phyloP scores from a whole-genome alignment of 2,797 vertebrate species.

The Megaceryle alcyon region DNA sequence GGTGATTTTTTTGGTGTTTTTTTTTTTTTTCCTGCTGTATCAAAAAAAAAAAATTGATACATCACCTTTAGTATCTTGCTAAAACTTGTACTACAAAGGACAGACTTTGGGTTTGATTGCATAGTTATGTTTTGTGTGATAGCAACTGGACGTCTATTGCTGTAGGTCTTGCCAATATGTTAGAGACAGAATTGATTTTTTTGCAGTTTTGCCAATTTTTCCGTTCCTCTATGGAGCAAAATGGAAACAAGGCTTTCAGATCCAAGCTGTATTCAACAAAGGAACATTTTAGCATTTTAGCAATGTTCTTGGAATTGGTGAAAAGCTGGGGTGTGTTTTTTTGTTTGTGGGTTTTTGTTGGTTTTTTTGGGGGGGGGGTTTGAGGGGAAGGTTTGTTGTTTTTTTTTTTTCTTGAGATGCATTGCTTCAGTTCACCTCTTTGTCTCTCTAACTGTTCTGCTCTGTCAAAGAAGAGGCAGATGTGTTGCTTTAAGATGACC shows the following conservation, averaged over 20 bases:
- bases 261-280: neutral
- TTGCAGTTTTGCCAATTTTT: neutral
- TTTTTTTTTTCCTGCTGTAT: rapidly evolving
- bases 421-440: neutral
- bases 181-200: neutral
- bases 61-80: neutral
- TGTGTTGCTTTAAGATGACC: neutral
- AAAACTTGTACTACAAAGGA: neutral
- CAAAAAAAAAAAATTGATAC: neutral
- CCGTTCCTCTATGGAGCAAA: neutral
- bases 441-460: neutral
- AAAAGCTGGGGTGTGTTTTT: neutral
- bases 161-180: rapidly evolving
- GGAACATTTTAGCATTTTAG: neutral
- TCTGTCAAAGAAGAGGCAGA: neutral
- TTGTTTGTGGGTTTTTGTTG: neutral
- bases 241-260: neutral
- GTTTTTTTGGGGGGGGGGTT: no score
- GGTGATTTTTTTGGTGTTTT: no score
- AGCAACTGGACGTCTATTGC: neutral
- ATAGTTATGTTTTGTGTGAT: neutral
- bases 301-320: neutral
- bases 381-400: rapidly evolving
- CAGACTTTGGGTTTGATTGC: neutral
- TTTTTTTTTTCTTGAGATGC: neutral